These are phyloP conservation scores for Sorex maritimensis DNA, from an alignment of 2,797 vertebrate genomes.

Conservation along the genomic window DNA sequence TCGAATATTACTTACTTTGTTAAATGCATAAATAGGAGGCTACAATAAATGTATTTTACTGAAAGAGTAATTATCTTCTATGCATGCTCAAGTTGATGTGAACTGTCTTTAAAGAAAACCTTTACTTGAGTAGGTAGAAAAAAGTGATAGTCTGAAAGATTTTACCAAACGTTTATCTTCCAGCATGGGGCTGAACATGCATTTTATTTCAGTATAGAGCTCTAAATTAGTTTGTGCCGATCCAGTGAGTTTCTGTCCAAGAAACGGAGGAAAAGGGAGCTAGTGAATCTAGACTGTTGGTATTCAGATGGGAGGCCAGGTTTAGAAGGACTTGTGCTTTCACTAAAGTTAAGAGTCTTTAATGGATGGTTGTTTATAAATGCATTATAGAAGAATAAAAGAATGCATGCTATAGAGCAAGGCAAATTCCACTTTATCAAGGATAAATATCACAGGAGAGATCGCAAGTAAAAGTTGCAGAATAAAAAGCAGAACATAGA, in stretches of 20 bases:
- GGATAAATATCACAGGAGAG: neutral
- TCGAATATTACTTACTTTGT: constrained; percentile 67
- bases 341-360: neutral
- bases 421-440: neutral
- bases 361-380: neutral
- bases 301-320: neutral
- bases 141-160: neutral
- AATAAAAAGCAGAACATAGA: neutral
- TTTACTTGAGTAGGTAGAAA: constrained; percentile 60
- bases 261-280: neutral
- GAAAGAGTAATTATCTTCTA: constrained; percentile 51
- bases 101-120: constrained; percentile 61
- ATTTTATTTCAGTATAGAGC: neutral
- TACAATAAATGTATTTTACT: constrained; percentile 64
- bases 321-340: neutral
- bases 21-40: constrained; percentile 49
- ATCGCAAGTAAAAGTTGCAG: neutral
- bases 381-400: constrained; percentile 10
- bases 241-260: neutral
- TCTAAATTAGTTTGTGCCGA: neutral
- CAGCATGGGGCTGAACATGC: neutral
- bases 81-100: constrained; percentile 51
- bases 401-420: neutral
- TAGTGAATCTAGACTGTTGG: neutral
- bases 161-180: constrained; percentile 25